Evolutionary conservation across 2,113 vertebrate species (phyloP).

Genomic region (Smithornis capensis): DNA sequence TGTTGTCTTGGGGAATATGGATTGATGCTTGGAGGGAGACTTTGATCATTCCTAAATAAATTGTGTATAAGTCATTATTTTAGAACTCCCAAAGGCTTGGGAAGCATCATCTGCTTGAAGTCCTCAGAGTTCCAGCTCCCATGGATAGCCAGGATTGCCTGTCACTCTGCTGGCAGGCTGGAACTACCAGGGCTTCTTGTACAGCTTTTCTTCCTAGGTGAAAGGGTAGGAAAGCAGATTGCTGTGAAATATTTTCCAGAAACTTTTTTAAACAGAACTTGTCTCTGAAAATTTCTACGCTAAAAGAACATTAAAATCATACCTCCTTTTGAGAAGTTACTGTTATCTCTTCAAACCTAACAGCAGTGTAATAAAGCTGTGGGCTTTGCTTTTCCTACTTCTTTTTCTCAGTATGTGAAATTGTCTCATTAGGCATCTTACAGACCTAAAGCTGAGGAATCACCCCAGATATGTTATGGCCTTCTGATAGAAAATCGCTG

Average conservation of each 20-base stretch:
- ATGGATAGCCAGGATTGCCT: background rate
- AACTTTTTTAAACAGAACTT: background rate
- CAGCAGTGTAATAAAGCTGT: background rate
- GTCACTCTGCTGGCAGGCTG: background rate
- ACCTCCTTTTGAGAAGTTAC: background rate
- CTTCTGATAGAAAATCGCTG: constrained; percentile 18
- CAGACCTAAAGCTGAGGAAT: background rate
- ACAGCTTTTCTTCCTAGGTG: background rate
- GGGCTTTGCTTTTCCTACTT: background rate
- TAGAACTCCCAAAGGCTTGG: background rate
- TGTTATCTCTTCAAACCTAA: background rate
- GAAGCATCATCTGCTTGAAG: background rate
- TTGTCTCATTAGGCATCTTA: background rate
- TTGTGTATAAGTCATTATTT: background rate
- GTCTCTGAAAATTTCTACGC: background rate
- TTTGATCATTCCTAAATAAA: background rate
- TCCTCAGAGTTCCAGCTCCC: background rate
- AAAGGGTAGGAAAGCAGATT: background rate
- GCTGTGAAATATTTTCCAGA: background rate
- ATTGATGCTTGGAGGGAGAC: background rate
- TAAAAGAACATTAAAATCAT: background rate
- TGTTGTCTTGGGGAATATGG: background rate
- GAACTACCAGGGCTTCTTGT: background rate
- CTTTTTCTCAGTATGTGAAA: background rate
- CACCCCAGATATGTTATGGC: background rate